Percentiles rank a stretch among this genome's conserved stretches.
These are phyloP conservation scores for Rhinoptilus africanus DNA, from an alignment of 2,113 vertebrate species.

Conservation along the genomic window DNA sequence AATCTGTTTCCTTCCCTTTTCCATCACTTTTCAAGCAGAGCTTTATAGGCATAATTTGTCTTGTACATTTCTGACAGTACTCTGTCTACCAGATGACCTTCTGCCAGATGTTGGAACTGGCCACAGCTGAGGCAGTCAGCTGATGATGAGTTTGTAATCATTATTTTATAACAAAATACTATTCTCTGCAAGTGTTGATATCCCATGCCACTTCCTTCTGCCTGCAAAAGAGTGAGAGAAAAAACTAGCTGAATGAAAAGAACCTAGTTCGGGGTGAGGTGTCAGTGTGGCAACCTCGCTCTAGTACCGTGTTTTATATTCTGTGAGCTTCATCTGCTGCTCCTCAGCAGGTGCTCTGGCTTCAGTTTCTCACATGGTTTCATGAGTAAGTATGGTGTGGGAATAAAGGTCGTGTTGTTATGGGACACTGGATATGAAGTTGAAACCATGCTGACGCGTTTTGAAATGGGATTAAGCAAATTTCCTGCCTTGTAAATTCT, in stretches of 20 bases:
- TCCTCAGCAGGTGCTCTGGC: constrained; percentile 1
- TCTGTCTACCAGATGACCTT: not conserved
- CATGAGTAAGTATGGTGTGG: not conserved
- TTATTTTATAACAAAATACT: not conserved
- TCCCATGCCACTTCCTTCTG: not conserved
- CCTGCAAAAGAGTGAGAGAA: not conserved
- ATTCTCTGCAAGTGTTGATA: not conserved
- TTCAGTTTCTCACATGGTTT: not conserved
- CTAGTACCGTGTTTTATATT: not conserved
- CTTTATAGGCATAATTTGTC: not conserved
- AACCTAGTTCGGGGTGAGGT: not conserved
- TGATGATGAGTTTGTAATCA: not conserved
- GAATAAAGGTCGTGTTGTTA: not conserved
- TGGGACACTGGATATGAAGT: not conserved
- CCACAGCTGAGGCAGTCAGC: not conserved
- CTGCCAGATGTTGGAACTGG: not conserved
- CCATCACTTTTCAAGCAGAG: not conserved
- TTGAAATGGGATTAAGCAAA: not conserved
- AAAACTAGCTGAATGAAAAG: not conserved
- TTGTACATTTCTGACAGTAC: not conserved
- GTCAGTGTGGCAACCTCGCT: not conserved
- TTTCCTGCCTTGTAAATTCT: not conserved
- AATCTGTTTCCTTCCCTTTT: not conserved
- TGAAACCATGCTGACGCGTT: not conserved
- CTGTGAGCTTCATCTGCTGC: not conserved